Evolutionary conservation across 2,797 vertebrate species (phyloP), one percentile per base, ranked within the genome.

Genomic region (Sebastes cheni): DNA sequence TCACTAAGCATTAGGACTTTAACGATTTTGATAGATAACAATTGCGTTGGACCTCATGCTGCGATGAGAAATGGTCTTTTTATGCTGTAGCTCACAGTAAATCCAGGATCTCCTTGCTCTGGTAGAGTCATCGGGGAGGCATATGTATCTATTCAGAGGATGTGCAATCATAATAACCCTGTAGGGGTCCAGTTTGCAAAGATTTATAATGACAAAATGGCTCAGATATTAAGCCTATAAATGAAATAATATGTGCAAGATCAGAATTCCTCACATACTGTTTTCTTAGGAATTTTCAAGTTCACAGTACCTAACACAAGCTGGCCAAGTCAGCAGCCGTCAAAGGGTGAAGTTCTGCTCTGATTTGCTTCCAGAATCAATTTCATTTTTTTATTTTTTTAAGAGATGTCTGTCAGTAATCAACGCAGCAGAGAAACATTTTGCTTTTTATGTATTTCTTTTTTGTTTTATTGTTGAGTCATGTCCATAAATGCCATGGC

Each of bases 401-500:
- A 12, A 5, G n/a, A 50, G 50, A 60, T 68, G 66, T 88, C 90
- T 91, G 80, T 90, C 92, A 90, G 36, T 73, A 84, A 67, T 90
- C 66, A 77, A 54, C 20, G 6, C 61, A 65, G 30, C 27, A 80
- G 25, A 83, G 50, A 75, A 79, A 70, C 72, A 73, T 59, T 82
- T 75, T 72, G n/a, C 36, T 83, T 75, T 72, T 29, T 69, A 8
- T 80, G 55, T 75, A 42, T 66, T 72, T 76, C 71, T 69, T 20
- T 71, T 72, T 56, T 68, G 54, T 77, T 67, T 12, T 18, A 13
- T 22, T 77, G 75, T 85, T 89, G 84, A 92, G 27, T 83, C 77
- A 65, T 77, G 64, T 78, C 77, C 66, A 85, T 90, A 83, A 91
- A 92, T 88, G 80, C 87, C 86, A 79, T 89, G 86, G 88, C 87